Evolutionary conservation across 2,888 invertebrate genomes (phyloP).

Genomic region (Cataglyphis cursor): DNA sequence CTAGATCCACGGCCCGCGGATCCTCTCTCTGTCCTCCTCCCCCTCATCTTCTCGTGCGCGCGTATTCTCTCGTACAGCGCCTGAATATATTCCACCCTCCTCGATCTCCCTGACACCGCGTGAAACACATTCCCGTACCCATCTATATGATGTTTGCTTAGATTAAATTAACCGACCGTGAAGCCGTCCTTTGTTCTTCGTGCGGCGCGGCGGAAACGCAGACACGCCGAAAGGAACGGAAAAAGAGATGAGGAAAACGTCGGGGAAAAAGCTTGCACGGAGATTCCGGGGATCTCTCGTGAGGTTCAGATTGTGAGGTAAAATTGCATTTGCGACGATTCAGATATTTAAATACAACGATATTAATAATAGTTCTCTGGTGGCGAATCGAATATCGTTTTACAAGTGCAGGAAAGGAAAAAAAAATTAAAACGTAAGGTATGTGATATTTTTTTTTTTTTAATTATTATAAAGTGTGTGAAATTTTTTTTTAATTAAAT

Average conservation of each 20-base stretch:
- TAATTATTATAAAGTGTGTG: not conserved
- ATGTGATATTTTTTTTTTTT: no score
- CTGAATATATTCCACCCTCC: slow-evolving; percentile 64
- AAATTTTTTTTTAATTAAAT: no score
- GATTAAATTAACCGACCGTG: slow-evolving; percentile 86
- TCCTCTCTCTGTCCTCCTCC: not conserved
- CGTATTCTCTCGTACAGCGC: slow-evolving; percentile 46
- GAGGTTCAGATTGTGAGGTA: slow-evolving; percentile 7
- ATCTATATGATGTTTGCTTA: slow-evolving; percentile 85
- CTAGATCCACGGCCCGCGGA: slow-evolving; percentile 82
- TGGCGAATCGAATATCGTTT: not conserved
- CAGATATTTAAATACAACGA: not conserved
- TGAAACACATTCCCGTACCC: slow-evolving; percentile 82
- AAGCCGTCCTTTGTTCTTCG: slow-evolving; percentile 81
- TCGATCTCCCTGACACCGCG: slow-evolving; percentile 65
- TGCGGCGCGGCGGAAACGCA: slow-evolving; percentile 61
- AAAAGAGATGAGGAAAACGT: slow-evolving; percentile 40
- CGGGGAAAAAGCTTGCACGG: slow-evolving; percentile 33
- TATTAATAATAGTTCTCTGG: not conserved
- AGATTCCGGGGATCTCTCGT: slow-evolving; percentile 21
- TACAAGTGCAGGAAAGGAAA: not conserved
- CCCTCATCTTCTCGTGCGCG: slow-evolving; percentile 52
- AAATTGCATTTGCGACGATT: slow-evolving; percentile 12
- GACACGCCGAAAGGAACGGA: slow-evolving; percentile 53
- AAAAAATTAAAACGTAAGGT: not conserved